Conservation (phyloP, 64 coral and sea anemone genomes). For the Montipora cactus region DNA sequence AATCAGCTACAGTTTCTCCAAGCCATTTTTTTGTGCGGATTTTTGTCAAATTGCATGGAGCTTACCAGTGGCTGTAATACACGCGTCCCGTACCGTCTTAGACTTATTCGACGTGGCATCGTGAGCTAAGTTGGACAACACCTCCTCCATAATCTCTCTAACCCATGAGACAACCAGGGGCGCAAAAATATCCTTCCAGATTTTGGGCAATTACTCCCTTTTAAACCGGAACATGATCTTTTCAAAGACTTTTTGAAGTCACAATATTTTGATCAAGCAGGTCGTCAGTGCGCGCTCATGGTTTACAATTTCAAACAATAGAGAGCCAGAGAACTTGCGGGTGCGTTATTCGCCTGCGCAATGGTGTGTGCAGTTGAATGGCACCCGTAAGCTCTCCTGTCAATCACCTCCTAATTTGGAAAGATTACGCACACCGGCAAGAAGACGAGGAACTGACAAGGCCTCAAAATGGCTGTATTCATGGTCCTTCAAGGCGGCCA, state of each 20-base stretch:
- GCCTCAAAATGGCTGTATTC: no score
- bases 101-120: conserved; percentile 95
- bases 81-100: conserved; percentile 84
- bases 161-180: conserved; percentile 22
- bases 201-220: conserved; percentile 3
- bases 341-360: conserved; percentile 69
- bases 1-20: conserved; percentile 1
- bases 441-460: no score
- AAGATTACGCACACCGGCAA: no score
- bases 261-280: conserved; percentile 56
- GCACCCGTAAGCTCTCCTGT: conserved; percentile 54
- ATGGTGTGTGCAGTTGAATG: conserved; percentile 62
- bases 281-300: conserved; percentile 29
- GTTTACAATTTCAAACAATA: conserved; percentile 65
- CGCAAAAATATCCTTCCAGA: conserved; percentile 2
- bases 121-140: conserved; percentile 64
- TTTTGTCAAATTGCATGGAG: conserved; percentile 31
- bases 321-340: conserved; percentile 23
- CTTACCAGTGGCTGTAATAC: conserved; percentile 86
- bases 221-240: background rate
- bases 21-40: background rate
- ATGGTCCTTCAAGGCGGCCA: no score
- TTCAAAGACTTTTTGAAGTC: background rate
- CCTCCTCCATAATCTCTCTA: conserved; percentile 83
- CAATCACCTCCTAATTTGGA: conserved; percentile 72